Conservation (phyloP, 1,140 invertebrate genomes). For the Trinorchestia longiramus region DNA sequence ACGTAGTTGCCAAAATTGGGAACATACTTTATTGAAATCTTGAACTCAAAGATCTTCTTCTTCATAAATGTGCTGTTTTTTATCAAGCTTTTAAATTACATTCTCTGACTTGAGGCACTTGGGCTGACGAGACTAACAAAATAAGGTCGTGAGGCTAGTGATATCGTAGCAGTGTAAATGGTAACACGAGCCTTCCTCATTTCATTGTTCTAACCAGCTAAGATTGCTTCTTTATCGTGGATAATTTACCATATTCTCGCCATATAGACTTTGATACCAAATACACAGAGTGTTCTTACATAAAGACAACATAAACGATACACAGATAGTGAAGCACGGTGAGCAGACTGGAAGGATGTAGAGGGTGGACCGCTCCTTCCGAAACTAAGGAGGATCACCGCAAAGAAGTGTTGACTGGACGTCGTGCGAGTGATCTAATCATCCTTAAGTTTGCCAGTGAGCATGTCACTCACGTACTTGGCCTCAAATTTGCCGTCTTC, state of each 20-base stretch:
- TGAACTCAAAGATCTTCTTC: background rate
- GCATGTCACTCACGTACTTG: constrained; percentile 85
- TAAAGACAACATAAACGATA: background rate
- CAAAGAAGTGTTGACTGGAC: background rate
- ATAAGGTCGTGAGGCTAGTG: background rate
- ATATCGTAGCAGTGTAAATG: constrained; percentile 24
- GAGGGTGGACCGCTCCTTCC: background rate
- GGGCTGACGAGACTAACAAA: background rate
- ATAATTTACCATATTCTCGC: background rate
- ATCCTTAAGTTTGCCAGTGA: constrained; percentile 85
- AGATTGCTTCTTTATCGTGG: background rate
- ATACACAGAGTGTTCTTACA: background rate
- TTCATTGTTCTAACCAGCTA: constrained; percentile 10
- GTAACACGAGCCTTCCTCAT: background rate
- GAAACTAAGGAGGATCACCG: background rate
- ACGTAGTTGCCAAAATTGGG: constrained; percentile 34
- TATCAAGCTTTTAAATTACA: background rate
- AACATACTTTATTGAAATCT: constrained; percentile 53
- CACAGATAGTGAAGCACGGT: background rate
- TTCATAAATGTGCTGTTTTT: background rate
- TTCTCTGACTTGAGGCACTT: background rate
- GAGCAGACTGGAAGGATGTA: background rate
- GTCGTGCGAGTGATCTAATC: constrained; percentile 70
- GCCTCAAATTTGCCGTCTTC: constrained; percentile 95
- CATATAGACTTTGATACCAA: background rate